phyloP scores from a whole-genome alignment of 1,140 invertebrate genomes.

The Orussus abietinus region DNA sequence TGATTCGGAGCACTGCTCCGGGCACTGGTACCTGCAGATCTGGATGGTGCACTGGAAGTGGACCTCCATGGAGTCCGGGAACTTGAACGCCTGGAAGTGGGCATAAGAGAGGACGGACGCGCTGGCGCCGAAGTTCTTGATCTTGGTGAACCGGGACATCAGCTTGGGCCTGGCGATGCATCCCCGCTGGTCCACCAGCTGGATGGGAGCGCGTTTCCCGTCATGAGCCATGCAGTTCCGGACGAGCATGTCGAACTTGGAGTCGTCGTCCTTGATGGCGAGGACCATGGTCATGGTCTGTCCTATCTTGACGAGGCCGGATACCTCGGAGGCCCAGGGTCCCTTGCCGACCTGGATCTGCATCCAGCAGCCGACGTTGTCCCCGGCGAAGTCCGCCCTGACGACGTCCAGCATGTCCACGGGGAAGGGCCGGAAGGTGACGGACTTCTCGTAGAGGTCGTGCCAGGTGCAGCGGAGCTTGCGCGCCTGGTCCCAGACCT shows the following conservation, averaged over 20 bases:
- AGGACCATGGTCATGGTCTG: conserved; percentile 97
- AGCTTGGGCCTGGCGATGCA: conserved; percentile 88
- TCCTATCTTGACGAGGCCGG: conserved; percentile 90
- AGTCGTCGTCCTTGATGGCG: conserved; percentile 92
- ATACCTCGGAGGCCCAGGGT: conserved; percentile 93
- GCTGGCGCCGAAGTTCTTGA: conserved; percentile 90
- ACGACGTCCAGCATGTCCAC: conserved; percentile 95
- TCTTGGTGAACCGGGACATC: conserved; percentile 92
- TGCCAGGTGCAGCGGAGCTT: conserved; percentile 93
- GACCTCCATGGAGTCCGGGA: conserved; percentile 94
- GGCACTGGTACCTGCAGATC: conserved; percentile 88
- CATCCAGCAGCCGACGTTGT: conserved; percentile 95
- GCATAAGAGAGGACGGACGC: conserved; percentile 89
- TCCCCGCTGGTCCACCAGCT: conserved; percentile 88
- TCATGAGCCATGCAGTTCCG: conserved; percentile 93
- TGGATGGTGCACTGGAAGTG: conserved; percentile 96
- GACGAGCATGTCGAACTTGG: conserved; percentile 94
- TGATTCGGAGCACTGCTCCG: conserved; percentile 78
- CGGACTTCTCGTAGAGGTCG: conserved; percentile 92
- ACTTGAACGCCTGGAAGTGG: conserved; percentile 93
- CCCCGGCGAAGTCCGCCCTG: conserved; percentile 87
- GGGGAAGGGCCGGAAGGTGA: conserved; percentile 90
- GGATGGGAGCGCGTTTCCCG: conserved; percentile 90
- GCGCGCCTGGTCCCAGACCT: conserved; percentile 93
- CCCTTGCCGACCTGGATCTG: conserved; percentile 92